Evolutionary conservation across 2,113 vertebrate genomes (phyloP).

Genomic region (Cryptoleucopteryx plumbea): DNA sequence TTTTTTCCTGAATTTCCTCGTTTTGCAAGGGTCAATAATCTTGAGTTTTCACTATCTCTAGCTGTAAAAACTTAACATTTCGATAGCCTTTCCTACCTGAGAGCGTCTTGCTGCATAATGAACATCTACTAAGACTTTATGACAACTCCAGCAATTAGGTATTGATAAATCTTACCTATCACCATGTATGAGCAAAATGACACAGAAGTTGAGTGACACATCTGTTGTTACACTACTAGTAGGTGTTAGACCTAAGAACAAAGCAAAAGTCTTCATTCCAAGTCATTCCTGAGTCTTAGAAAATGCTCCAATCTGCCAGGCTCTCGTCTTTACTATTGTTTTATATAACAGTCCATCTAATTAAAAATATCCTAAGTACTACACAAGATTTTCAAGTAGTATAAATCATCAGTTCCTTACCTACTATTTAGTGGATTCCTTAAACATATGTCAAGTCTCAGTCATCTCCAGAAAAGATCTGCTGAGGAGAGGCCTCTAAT

Average conservation of each 20-base stretch:
- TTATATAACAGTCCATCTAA: not conserved
- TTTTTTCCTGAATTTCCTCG: not conserved
- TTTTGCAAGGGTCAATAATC: not conserved
- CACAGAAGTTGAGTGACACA: not conserved
- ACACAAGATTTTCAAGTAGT: not conserved
- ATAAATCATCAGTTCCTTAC: not conserved
- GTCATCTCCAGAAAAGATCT: not conserved
- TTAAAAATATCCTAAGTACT: not conserved
- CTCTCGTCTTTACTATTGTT: not conserved
- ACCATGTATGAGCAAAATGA: not conserved
- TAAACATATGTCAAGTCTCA: not conserved
- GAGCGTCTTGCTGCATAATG: not conserved
- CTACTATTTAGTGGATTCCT: not conserved
- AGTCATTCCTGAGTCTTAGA: not conserved
- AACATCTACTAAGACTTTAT: not conserved
- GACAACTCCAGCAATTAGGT: not conserved
- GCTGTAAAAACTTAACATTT: not conserved
- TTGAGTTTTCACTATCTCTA: not conserved
- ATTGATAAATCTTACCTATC: not conserved
- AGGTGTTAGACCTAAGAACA: not conserved
- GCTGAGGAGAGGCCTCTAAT: not conserved
- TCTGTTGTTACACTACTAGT: not conserved
- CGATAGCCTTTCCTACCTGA: not conserved
- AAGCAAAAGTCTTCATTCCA: not conserved
- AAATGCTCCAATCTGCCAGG: not conserved